Base-by-base conservation (phyloP, 2,797 vertebrate species). In the Melanotaenia pygmaea region DNA sequence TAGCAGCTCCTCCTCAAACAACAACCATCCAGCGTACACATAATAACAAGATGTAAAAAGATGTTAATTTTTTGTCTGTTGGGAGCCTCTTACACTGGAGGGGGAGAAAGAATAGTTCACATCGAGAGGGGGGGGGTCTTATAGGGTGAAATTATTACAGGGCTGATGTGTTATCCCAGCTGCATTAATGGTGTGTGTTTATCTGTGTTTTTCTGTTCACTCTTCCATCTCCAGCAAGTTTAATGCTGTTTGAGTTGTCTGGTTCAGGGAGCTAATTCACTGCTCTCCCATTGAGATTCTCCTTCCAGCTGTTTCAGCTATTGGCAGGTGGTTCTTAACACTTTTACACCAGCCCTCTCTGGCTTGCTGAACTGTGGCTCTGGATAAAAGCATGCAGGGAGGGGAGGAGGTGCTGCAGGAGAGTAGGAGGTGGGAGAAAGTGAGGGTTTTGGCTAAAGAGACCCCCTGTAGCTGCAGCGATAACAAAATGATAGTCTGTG, bases 31-130 rank as follows among this genome's bases (percentile, higher is more conserved):
- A 75, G 79, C 40, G 56, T 77, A 70, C 80, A 68, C 78, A 83
- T 59, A 69, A 78, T 82, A 82, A 91, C 65, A 82, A 91, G 64
- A 77, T 88, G 84, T 78, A 77, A 85, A 91, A 83, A 85, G 76
- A 86, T 92, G 86, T 74, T 81, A 74, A 90, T 89, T 81, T 28
- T 88, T 88, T 87, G 80, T 79, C 81, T 83, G 75, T 79, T 79
- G 67, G 75, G 74, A 88, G 74, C 53, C 59, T 77, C 12, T 26
- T 30, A 70, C 38, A 1, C 72, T 57, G n/a, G 22, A 6, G 22
- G 26, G 56, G 50, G 69, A 28, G 2, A 64, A 64, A 69, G 63
- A 70, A 85, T 18, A 70, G 61, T 61, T 37, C 37, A 28, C 66
- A 80, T 80, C 76, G 38, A 40, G 70, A 38, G 64, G 59, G 10